Evolutionary conservation across 2,888 invertebrate species (phyloP).

Genomic region (Drosophila dives): DNA sequence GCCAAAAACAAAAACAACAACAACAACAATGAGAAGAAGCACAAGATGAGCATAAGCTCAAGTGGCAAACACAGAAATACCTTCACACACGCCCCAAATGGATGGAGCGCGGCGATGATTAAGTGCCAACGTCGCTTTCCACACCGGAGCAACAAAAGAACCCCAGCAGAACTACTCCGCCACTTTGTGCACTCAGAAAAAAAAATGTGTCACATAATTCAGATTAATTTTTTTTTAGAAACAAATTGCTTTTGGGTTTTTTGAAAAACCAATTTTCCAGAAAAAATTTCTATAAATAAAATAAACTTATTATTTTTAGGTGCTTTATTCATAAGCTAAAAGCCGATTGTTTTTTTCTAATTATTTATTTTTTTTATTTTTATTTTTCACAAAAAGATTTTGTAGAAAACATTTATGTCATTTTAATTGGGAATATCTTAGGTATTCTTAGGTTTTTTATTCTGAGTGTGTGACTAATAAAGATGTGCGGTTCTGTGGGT

Average conservation of each 20-base stretch:
- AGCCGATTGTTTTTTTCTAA: neutral
- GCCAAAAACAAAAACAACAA: conserved; percentile 33
- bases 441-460: neutral
- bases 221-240: neutral
- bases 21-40: neutral
- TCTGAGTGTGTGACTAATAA: neutral
- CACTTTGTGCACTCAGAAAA: conserved; percentile 3
- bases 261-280: neutral
- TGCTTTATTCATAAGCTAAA: neutral
- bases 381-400: neutral
- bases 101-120: conserved; percentile 62
- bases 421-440: neutral
- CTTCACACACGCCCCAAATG: conserved; percentile 42
- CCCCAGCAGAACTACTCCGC: conserved; percentile 7
- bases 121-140: conserved; percentile 64
- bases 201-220: neutral
- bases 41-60: conserved; percentile 26
- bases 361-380: neutral
- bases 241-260: neutral
- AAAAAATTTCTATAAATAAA: neutral
- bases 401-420: neutral
- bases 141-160: conserved; percentile 24
- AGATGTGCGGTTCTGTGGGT: conserved; percentile 9
- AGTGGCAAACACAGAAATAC: conserved; percentile 50
- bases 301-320: neutral